These are phyloP conservation scores for Macrobrachium nipponense DNA, from an alignment of 1,140 invertebrate genomes.

Conservation along the genomic window DNA sequence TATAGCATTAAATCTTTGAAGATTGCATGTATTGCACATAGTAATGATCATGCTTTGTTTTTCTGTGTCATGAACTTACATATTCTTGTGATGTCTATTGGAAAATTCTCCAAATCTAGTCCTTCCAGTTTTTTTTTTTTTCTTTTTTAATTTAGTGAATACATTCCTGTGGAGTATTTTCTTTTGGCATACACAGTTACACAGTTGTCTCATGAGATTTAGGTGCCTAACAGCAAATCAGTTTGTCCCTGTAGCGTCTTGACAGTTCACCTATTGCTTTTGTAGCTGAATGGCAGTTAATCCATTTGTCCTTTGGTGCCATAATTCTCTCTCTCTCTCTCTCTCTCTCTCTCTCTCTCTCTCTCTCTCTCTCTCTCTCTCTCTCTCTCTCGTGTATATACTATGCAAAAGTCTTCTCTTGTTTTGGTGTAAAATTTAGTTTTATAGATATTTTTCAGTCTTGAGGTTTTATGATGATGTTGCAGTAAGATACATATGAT, in stretches of 20 bases:
- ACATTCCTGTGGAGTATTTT: too few species aligned
- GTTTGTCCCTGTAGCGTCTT: not conserved
- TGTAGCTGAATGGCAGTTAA: not conserved
- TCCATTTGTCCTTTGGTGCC: not conserved
- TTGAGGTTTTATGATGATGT: not conserved
- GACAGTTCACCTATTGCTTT: not conserved
- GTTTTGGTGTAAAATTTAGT: not conserved
- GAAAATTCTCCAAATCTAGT: too few species aligned
- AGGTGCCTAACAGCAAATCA: not conserved
- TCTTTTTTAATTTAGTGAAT: too few species aligned
- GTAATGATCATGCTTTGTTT: too few species aligned
- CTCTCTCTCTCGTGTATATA: too few species aligned
- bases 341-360: not conserved
- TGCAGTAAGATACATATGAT: not conserved
- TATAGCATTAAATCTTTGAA: too few species aligned
- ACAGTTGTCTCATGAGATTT: too few species aligned
- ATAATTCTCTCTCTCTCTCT: slow-evolving; percentile 14
- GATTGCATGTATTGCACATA: too few species aligned
- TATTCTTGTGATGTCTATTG: too few species aligned
- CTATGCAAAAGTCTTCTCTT: not conserved
- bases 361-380: slow-evolving; percentile 25
- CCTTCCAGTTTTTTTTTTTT: too few species aligned
- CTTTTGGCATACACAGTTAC: too few species aligned
- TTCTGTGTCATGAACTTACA: too few species aligned
- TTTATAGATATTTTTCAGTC: slow-evolving; percentile 1